Base-by-base conservation (phyloP, 2,888 invertebrate genomes). In the Ypsolopha scabrella region DNA sequence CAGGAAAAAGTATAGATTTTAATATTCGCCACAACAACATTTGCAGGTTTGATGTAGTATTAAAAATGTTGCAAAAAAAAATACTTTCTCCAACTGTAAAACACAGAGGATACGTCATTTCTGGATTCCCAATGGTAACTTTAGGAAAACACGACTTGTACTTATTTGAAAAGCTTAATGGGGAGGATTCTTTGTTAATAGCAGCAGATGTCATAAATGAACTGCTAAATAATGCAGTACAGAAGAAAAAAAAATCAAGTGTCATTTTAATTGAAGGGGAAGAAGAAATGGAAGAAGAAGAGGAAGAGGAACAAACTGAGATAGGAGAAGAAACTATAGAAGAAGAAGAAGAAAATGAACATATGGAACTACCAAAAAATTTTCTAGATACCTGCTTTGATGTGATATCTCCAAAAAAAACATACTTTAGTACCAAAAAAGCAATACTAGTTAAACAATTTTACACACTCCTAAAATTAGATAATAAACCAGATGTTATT, bases 101-200 rank as follows among this genome's bases (percentile, higher is more conserved):
- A 59, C 89, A 91, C 61, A 76, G 89, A 62, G 92, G 92, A 7
- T 92, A 89, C 77, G 83, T 92, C 2, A 68, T 92, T 57, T 89
- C 90, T 53, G 92, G 91, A 7, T 72, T 92, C 55, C 92, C 92
- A 14, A 65, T 92, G 39, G 78, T 91, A n/a, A 80, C 87, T 2
- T 81, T 86, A 48, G 63, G 51, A 51, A 66, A 59, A 57, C 61
- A 58, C 45, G 53, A 64, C 36, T 56, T 65, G 55, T 68, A 63
- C 58, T 60, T 71, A 35, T 56, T 66, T 37, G 56, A 63, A 50
- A 58, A 60, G 44, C 60, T 80, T 47, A 50, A 65, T 62, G 63
- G 70, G 14, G 87, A 86, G 69, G 80, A 78, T 57, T 67, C 78
- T 37, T 14, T 74, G 46, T 34, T 57, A 35, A 54, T 61, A 52